Conservation (phyloP, 1,140 invertebrate species). For the Papilio helenus region DNA sequence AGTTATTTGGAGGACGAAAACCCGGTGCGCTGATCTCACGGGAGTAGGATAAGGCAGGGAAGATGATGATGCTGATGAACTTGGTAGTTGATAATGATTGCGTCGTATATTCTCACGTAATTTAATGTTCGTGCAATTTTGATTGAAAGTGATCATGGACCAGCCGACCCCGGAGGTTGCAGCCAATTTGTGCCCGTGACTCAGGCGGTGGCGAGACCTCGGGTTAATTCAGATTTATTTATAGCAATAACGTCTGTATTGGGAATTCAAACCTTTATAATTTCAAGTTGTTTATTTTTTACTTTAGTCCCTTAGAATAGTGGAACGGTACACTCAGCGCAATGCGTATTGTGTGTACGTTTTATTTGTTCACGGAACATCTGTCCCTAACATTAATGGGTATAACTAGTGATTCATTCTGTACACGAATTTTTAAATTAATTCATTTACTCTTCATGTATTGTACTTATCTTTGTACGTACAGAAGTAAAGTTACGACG, state of each 20-base stretch:
- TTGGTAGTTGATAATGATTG: neutral
- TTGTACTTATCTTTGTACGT: neutral
- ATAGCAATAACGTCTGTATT: neutral
- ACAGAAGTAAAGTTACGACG: neutral
- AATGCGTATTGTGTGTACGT: neutral
- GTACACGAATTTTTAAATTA: neutral
- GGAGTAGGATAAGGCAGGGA: too few relatives aligned
- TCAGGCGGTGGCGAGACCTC: constrained; percentile 45
- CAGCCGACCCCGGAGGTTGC: constrained; percentile 60
- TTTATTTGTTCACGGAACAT: neutral
- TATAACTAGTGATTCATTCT: constrained; percentile 5
- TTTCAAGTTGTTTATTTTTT: neutral
- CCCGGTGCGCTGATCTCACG: too few relatives aligned
- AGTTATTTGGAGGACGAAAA: too few relatives aligned
- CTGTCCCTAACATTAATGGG: neutral
- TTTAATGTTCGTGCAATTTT: constrained; percentile 35
- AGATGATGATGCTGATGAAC: too few relatives aligned
- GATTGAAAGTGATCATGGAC: constrained; percentile 45
- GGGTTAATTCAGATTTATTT: constrained; percentile 31
- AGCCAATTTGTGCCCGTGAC: constrained; percentile 59
- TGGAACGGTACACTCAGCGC: neutral
- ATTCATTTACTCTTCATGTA: neutral
- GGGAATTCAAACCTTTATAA: neutral
- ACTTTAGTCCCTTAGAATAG: neutral
- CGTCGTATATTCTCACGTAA: neutral